These are phyloP conservation scores for Aphelinus certus DNA, from an alignment of 1,140 invertebrate genomes.

Conservation along the genomic window DNA sequence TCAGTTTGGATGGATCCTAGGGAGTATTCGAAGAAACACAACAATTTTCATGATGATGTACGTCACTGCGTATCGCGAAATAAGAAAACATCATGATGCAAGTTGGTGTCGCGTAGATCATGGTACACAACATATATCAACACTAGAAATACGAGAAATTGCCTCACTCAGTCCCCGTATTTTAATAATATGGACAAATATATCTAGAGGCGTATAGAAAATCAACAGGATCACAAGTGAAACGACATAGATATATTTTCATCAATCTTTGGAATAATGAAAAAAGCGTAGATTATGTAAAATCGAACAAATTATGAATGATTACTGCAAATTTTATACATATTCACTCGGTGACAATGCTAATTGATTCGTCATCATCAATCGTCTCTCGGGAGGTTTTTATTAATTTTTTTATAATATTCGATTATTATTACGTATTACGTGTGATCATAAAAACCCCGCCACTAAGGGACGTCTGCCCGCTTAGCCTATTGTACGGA, in stretches of 20 bases:
- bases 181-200: constrained; percentile 4
- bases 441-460: constrained; percentile 30
- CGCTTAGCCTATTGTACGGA: constrained; percentile 5
- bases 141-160: too few species aligned
- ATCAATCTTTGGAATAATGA: constrained; percentile 3
- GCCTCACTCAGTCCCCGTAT: too few species aligned
- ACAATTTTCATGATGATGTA: too few species aligned
- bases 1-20: too few species aligned
- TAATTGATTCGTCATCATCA: constrained; percentile 16
- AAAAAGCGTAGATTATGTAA: constrained; percentile 15
- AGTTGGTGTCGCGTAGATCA: too few species aligned
- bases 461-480: constrained; percentile 11
- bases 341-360: background rate
- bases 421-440: constrained; percentile 15
- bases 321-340: constrained; percentile 23
- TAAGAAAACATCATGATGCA: too few species aligned
- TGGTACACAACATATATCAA: too few species aligned
- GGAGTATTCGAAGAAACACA: too few species aligned
- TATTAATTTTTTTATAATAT: background rate
- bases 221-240: constrained; percentile 7
- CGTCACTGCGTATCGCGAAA: too few species aligned
- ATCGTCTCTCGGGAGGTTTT: constrained; percentile 2
- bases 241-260: background rate
- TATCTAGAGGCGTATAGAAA: constrained; percentile 10
- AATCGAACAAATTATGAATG: background rate